These are phyloP conservation scores for Fregetta grallaria DNA, from an alignment of 2,113 vertebrate species.

Conservation along the genomic window DNA sequence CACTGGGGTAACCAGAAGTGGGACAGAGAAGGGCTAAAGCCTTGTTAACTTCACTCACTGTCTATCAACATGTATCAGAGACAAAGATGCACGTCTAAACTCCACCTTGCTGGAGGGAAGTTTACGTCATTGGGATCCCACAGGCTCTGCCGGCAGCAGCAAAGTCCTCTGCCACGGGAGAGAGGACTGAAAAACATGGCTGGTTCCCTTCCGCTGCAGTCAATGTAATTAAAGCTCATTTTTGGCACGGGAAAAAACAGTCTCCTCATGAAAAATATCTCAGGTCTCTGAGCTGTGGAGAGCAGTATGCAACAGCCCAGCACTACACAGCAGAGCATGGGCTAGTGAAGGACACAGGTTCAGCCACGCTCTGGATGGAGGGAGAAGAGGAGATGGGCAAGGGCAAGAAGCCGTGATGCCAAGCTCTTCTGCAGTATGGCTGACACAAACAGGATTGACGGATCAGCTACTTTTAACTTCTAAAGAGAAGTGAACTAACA, in stretches of 20 bases:
- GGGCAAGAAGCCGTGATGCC: not conserved
- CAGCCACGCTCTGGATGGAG: not conserved
- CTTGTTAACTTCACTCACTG: not conserved
- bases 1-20: not conserved
- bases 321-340: rapidly evolving
- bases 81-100: not conserved
- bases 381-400: not conserved
- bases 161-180: not conserved
- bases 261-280: not conserved
- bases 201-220: not conserved
- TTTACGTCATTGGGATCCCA: not conserved
- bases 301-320: not conserved
- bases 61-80: not conserved
- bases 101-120: not conserved
- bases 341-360: rapidly evolving
- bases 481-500: not conserved
- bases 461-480: not conserved
- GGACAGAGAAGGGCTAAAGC: not conserved
- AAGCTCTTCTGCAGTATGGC: not conserved
- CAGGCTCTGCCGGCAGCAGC: not conserved
- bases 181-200: not conserved
- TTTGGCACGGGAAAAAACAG: not conserved
- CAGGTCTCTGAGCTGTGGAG: not conserved
- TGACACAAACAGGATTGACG: not conserved
- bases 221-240: not conserved